Percentiles rank a stretch among this genome's conserved stretches.
Conservation (phyloP, 2,113 vertebrate genomes). For the Xiphophorus hellerii region DNA sequence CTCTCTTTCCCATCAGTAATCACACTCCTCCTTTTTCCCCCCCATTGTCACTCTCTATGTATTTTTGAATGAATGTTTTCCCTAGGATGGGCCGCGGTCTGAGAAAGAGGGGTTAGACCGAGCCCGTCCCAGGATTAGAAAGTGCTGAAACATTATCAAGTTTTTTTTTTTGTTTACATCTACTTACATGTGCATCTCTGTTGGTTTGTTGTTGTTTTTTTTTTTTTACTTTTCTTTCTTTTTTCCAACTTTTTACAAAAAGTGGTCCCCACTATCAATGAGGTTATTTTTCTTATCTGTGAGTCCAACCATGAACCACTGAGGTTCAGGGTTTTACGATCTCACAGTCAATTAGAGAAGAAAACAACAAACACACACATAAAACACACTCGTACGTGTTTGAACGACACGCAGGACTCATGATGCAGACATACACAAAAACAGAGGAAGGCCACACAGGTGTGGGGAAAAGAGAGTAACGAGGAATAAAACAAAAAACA, state of each 20-base stretch:
- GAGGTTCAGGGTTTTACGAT: conserved; percentile 79
- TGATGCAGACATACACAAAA: conserved; percentile 14
- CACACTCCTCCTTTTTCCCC: conserved; percentile 31
- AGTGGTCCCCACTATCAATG: conserved; percentile 82
- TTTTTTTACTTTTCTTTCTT: background rate
- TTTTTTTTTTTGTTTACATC: conserved; percentile 66
- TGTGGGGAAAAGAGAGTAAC: conserved; percentile 29
- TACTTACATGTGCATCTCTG: conserved; percentile 82
- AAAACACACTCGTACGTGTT: conserved; percentile 18
- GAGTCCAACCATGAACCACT: conserved; percentile 62
- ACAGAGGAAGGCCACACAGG: conserved; percentile 63
- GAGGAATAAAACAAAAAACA: conserved; percentile 17
- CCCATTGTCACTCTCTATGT: conserved; percentile 59
- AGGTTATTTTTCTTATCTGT: conserved; percentile 73
- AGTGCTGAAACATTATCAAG: conserved; percentile 86
- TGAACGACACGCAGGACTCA: conserved; percentile 16
- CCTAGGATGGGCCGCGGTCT: conserved; percentile 59
- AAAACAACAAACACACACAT: conserved; percentile 38
- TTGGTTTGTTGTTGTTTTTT: conserved; percentile 54
- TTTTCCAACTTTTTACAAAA: conserved; percentile 40
- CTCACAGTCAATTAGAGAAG: conserved; percentile 66
- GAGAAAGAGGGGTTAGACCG: conserved; percentile 66
- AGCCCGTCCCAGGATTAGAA: conserved; percentile 75
- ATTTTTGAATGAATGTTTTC: conserved; percentile 74
- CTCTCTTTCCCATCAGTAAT: conserved; percentile 51